These are phyloP conservation scores for Chymomyza costata DNA, from an alignment of 1,140 invertebrate species.

Conservation along the genomic window DNA sequence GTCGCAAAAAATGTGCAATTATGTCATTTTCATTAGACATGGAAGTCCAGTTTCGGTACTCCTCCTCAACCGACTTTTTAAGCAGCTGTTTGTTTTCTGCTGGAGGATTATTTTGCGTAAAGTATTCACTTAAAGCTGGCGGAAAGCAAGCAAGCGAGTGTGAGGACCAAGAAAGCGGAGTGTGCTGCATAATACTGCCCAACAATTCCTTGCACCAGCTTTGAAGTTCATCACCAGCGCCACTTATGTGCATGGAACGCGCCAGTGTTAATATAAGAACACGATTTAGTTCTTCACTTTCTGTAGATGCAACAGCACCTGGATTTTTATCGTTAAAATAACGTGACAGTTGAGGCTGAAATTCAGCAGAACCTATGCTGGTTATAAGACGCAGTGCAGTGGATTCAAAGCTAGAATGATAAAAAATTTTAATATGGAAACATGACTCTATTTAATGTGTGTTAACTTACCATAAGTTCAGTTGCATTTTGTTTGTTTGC, in stretches of 20 bases:
- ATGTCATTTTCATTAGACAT: constrained; percentile 98
- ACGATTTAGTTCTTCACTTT: constrained; percentile 96
- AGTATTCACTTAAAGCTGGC: constrained; percentile 89
- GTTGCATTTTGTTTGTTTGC: constrained; percentile 95
- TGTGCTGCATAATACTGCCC: constrained; percentile 93
- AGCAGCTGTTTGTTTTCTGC: constrained; percentile 93
- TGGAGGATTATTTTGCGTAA: constrained; percentile 84
- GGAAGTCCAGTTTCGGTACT: constrained; percentile 96
- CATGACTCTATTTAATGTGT: not conserved
- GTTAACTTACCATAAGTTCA: constrained; percentile 84
- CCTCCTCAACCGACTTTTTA: constrained; percentile 94
- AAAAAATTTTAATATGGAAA: not conserved
- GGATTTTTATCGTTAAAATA: constrained; percentile 88
- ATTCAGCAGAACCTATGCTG: constrained; percentile 92
- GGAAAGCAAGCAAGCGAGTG: constrained; percentile 96
- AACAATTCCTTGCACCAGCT: constrained; percentile 94
- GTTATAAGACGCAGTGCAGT: constrained; percentile 93
- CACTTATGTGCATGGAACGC: constrained; percentile 94
- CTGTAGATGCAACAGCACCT: constrained; percentile 87
- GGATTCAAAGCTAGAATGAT: constrained; percentile 83
- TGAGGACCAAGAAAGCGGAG: constrained; percentile 94
- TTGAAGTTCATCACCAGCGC: constrained; percentile 80
- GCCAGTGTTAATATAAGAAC: constrained; percentile 95
- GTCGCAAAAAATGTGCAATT: constrained; percentile 93
- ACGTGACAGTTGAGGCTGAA: constrained; percentile 91